phyloP scores from a whole-genome alignment of 2,888 invertebrate species.

The Rhamphomyia laevipes region DNA sequence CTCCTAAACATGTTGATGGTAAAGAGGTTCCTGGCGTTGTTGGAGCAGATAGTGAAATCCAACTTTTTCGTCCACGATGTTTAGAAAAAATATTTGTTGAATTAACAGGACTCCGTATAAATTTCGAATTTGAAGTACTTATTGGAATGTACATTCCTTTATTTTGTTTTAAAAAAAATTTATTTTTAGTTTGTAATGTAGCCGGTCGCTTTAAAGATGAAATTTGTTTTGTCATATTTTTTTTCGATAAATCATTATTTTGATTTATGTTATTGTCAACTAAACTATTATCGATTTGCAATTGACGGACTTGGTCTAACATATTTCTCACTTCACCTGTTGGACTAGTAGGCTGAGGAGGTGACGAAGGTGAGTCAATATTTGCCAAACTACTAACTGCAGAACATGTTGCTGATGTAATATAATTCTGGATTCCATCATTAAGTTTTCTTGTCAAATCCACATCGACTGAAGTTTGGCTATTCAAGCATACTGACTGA shows the following conservation, averaged over 20 bases:
- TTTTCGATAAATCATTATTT: background rate
- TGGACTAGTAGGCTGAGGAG: conserved; percentile 73
- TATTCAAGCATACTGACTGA: conserved; percentile 19
- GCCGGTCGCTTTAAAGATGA: conserved; percentile 26
- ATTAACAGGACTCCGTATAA: conserved; percentile 32
- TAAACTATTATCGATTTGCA: conserved; percentile 38
- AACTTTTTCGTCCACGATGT: conserved; percentile 42
- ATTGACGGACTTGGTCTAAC: conserved; percentile 59
- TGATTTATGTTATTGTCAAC: conserved; percentile 21
- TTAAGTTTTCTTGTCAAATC: conserved; percentile 25
- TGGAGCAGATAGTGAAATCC: conserved; percentile 66
- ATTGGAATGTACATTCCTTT: conserved; percentile 61
- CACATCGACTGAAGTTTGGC: conserved; percentile 20
- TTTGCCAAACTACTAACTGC: conserved; percentile 58
- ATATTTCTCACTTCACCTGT: conserved; percentile 62
- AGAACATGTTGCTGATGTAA: conserved; percentile 46
- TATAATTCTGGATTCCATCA: conserved; percentile 29
- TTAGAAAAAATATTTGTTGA: conserved; percentile 30
- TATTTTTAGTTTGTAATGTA: conserved; percentile 33
- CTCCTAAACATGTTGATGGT: conserved; percentile 51
- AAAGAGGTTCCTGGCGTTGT: conserved; percentile 58
- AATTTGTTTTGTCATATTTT: conserved; percentile 7
- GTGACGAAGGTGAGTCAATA: conserved; percentile 56
- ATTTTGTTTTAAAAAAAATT: conserved; percentile 45
- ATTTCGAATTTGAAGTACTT: conserved; percentile 18